Evolutionary conservation across 2,113 vertebrate genomes (phyloP), one percentile per base, ranked within the genome.

Genomic region (Anarhynchus alexandrinus): DNA sequence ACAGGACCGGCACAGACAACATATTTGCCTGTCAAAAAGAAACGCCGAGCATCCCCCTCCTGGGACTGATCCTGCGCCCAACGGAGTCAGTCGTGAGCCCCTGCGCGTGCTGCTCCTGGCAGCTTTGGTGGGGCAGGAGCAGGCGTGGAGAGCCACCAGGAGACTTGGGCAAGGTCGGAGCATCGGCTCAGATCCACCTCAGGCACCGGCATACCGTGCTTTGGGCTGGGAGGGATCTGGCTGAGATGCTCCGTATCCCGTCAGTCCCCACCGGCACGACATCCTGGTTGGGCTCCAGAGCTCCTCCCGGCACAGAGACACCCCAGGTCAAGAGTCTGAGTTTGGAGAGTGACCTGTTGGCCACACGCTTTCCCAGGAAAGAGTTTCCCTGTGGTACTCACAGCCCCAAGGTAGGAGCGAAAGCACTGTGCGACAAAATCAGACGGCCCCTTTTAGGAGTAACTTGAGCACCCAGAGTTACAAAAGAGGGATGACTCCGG

Each of bases 331-430:
- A 38, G 70, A 55, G 30, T 13, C 52, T 40, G 47, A 34, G 38
- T 43, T 5, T 32, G 40, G 25, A 45, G 61, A 38, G 15, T 8
- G 32, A 91, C 7, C 45, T 58, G 5, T 13, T 62, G 40, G 36
- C 57, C 54, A 58, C 34, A 26, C 1, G 1, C 19, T 49, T 66
- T 11, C 40, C 82, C 19, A 40, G 47, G 47, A 67, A 82, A 25
- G 5, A 8, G 7, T 54, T 73, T 73, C 45, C 12, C 43, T 62
- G 43, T 27, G 57, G n/a, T 9, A 7, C n/a, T 71, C 40, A 7
- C 16, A 38, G 42, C 40, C 79, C 5, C 27, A 9, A 15, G 47
- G 11, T 19, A 45, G 0, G 0, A n/a, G 22, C 10, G 3, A 42
- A 72, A 43, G 9, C 45, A 40, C 12, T 0, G 0, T 4, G n/a